Evolutionary conservation across 2,797 vertebrate genomes (phyloP).

Genomic region (Sebastes itinus): DNA sequence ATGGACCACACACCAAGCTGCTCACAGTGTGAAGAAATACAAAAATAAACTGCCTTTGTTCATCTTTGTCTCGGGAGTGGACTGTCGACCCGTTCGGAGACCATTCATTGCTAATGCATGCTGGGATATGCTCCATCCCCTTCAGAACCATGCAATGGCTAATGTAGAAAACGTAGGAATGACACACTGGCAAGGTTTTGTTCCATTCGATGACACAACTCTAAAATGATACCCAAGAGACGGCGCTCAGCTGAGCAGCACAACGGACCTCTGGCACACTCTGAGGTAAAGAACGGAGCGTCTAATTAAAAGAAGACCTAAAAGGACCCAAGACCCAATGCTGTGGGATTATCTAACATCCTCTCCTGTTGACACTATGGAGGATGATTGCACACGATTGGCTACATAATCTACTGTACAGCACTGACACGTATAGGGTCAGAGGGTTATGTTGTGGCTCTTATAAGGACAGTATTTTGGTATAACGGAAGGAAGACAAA

Average conservation of each 20-base stretch:
- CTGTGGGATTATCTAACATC: background rate
- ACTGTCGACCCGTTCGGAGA: background rate
- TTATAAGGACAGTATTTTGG: background rate
- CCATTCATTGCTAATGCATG: background rate
- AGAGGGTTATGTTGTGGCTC: background rate
- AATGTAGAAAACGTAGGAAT: background rate
- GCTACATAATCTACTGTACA: background rate
- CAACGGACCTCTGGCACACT: background rate
- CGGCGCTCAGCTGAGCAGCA: background rate
- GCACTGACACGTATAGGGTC: background rate
- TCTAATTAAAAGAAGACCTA: background rate
- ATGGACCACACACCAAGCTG: background rate
- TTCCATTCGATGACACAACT: background rate
- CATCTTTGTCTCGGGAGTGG: no score
- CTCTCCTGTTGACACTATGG: background rate
- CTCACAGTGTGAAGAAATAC: background rate
- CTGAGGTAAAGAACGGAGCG: background rate
- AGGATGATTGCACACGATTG: background rate
- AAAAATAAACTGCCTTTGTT: background rate
- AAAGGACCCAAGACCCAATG: background rate
- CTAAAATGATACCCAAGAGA: background rate
- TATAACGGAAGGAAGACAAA: background rate
- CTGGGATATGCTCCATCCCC: background rate
- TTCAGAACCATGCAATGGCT: background rate
- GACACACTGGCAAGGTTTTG: background rate